Percentiles rank a stretch among this genome's conserved stretches.
These are phyloP conservation scores for Acrocephalus kingi DNA, from an alignment of 2,113 vertebrate species.

Conservation along the genomic window DNA sequence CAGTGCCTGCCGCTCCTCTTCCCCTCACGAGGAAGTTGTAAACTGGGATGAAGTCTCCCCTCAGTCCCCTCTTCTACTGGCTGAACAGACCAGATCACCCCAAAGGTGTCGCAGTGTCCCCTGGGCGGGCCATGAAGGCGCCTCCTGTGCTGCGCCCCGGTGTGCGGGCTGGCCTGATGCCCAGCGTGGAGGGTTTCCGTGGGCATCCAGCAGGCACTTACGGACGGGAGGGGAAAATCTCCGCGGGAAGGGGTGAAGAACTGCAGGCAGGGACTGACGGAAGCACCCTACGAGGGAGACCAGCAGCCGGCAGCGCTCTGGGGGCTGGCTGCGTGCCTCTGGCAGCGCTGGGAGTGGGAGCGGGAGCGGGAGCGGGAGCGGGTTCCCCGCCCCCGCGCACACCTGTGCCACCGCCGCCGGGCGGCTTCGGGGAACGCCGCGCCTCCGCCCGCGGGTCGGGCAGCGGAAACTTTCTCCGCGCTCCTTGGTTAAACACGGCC, in stretches of 20 bases:
- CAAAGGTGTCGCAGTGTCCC: rapidly evolving
- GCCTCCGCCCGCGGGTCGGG: background rate
- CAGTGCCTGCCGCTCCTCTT: no score
- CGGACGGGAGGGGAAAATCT: rapidly evolving
- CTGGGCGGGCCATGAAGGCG: no score
- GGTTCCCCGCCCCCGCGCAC: background rate
- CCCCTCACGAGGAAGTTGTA: background rate
- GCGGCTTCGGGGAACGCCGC: background rate
- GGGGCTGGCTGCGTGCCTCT: background rate
- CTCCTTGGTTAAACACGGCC: background rate
- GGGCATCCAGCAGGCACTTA: background rate
- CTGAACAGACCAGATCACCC: background rate
- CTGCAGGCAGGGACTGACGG: background rate
- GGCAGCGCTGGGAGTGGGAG: no score
- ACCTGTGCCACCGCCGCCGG: background rate
- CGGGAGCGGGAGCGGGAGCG: background rate
- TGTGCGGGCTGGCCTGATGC: background rate
- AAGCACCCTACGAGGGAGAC: background rate
- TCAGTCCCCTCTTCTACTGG: background rate
- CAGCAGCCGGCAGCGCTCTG: background rate
- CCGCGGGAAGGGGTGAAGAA: background rate
- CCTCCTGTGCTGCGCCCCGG: rapidly evolving
- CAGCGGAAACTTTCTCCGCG: background rate
- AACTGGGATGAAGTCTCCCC: no score
- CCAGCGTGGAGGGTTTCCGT: rapidly evolving